Percentiles rank a stretch among this genome's conserved stretches.
These are phyloP conservation scores for Bombycilla garrulus DNA, from an alignment of 2,113 vertebrate genomes.

Conservation along the genomic window DNA sequence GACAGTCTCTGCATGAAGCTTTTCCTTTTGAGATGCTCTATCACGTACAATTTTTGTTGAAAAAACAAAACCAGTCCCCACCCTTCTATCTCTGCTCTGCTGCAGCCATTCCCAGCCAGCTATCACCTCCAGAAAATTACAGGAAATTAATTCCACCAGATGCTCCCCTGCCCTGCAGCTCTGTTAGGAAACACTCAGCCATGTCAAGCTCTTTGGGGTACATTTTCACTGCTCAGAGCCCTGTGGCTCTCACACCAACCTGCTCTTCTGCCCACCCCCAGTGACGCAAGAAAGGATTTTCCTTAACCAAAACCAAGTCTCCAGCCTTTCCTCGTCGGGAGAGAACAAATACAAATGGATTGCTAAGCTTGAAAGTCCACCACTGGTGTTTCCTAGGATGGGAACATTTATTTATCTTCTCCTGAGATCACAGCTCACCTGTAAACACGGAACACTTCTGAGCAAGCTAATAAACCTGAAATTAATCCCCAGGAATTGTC, in stretches of 20 bases:
- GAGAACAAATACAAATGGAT: background rate
- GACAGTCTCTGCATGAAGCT: background rate
- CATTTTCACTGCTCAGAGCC: background rate
- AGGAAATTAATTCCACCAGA: background rate
- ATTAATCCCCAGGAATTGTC: slow-evolving; percentile 1
- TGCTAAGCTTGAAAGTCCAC: background rate
- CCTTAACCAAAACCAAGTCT: background rate
- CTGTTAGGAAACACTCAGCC: background rate
- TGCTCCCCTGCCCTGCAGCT: background rate
- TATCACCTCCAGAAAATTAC: background rate
- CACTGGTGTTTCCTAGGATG: background rate
- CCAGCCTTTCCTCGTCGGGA: background rate
- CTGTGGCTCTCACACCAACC: background rate
- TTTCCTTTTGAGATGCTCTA: background rate
- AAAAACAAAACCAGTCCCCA: background rate
- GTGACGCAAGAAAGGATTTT: background rate
- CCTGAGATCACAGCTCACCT: slow-evolving; percentile 6
- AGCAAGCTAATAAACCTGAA: slow-evolving; percentile 20
- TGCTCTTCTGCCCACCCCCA: background rate
- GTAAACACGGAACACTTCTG: background rate
- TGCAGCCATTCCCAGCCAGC: background rate
- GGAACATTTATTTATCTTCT: background rate
- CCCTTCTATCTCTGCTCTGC: background rate
- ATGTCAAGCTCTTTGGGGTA: background rate
- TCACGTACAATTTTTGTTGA: background rate